phyloP scores from a whole-genome alignment of 2,888 invertebrate species.

The Drosophila siamana region DNA sequence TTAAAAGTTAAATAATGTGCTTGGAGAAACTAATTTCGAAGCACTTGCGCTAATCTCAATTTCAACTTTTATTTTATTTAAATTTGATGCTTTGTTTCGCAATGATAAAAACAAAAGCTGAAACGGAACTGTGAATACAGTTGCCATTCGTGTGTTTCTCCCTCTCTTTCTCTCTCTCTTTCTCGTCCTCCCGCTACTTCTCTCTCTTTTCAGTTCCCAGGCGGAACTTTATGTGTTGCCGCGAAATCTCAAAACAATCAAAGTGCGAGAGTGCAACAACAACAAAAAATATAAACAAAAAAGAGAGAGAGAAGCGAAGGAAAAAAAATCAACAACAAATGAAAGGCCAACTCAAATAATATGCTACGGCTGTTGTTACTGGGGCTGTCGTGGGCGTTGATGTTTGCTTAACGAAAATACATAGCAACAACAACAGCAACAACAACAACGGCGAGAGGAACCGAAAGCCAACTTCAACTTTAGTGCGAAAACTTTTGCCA shows the following conservation, averaged over 20 bases:
- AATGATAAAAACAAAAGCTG: slow-evolving; percentile 59
- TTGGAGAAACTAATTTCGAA: slow-evolving; percentile 68
- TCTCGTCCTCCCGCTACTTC: not conserved
- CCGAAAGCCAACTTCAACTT: slow-evolving; percentile 72
- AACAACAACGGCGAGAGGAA: slow-evolving; percentile 26
- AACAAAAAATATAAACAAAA: slow-evolving; percentile 30
- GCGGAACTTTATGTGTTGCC: slow-evolving; percentile 72
- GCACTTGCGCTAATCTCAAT: slow-evolving; percentile 72
- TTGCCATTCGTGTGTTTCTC: slow-evolving; percentile 2
- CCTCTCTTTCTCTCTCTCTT: not conserved
- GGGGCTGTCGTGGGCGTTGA: slow-evolving; percentile 72
- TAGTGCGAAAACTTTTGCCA: slow-evolving; percentile 81
- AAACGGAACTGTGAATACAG: slow-evolving; percentile 39
- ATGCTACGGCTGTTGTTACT: slow-evolving; percentile 46
- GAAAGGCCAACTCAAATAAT: slow-evolving; percentile 70
- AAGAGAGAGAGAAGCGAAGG: slow-evolving; percentile 14
- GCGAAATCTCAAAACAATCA: slow-evolving; percentile 78
- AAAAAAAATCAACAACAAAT: slow-evolving; percentile 26
- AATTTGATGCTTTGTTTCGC: slow-evolving; percentile 63
- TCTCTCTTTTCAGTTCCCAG: slow-evolving; percentile 25
- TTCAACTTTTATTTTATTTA: slow-evolving; percentile 77
- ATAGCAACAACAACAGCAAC: slow-evolving; percentile 37
- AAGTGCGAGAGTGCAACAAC: slow-evolving; percentile 64
- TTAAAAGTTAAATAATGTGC: slow-evolving; percentile 57
- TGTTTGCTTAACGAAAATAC: slow-evolving; percentile 74